phyloP scores from a whole-genome alignment of 30 jellyfish, hydroid and myxozoan species.

The Sanderia malayensis region DNA sequence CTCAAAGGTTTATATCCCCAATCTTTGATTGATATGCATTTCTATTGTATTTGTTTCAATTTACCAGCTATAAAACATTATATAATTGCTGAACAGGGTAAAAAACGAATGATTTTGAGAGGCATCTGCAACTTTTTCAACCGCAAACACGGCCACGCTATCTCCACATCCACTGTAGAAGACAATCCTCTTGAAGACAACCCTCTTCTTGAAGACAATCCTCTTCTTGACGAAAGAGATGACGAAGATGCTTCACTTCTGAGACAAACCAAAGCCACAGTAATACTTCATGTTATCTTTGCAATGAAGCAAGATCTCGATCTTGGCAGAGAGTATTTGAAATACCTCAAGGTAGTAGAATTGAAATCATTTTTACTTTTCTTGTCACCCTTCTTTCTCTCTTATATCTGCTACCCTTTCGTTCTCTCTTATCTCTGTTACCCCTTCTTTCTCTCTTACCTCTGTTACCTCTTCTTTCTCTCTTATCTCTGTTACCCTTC shows the following conservation, averaged over 20 bases:
- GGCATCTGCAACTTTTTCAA: conserved; percentile 66
- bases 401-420: too few species aligned
- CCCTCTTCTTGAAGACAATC: conserved; percentile 1
- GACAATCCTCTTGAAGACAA: too few species aligned
- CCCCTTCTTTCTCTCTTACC: too few species aligned
- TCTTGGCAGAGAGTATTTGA: conserved; percentile 80
- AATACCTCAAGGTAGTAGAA: conserved; percentile 65
- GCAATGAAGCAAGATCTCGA: conserved; percentile 93
- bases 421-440: too few species aligned
- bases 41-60: not conserved
- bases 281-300: conserved; percentile 57
- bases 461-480: too few species aligned
- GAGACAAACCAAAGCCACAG: conserved; percentile 73
- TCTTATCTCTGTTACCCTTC: too few species aligned
- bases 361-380: too few species aligned
- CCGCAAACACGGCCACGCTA: conserved; percentile 19
- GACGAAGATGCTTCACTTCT: not conserved
- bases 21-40: too few species aligned
- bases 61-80: not conserved
- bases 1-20: conserved; percentile 79
- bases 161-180: too few species aligned
- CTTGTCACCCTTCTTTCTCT: too few species aligned
- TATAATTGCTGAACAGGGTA: conserved; percentile 38
- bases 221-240: conserved; percentile 9
- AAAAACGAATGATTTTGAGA: conserved; percentile 43